These are phyloP conservation scores for Etheostoma spectabile DNA, from an alignment of 2,113 vertebrate species.

Conservation along the genomic window DNA sequence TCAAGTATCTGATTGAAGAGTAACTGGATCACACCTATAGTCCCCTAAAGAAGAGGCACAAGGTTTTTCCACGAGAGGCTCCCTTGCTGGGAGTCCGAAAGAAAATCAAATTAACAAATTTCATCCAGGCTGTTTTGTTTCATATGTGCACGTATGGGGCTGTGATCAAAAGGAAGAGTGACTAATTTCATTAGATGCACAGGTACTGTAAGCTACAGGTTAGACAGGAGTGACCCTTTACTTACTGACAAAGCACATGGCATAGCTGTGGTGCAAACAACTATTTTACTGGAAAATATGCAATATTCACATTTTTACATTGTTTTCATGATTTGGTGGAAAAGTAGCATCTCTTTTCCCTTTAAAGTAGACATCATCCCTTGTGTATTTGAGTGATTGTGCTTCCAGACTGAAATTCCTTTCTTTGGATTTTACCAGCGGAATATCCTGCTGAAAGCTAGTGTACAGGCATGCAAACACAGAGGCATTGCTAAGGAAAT, in stretches of 20 bases:
- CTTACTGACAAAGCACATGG: neutral
- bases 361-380: neutral
- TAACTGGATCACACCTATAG: constrained; percentile 24
- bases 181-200: constrained; percentile 6
- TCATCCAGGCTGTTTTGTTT: constrained; percentile 32
- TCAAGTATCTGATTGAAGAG: neutral
- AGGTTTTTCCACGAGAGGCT: constrained; percentile 11
- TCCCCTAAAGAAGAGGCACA: neutral
- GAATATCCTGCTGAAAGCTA: constrained; percentile 35
- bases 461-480: constrained; percentile 20
- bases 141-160: neutral
- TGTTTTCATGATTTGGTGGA: constrained; percentile 11
- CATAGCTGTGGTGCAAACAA: neutral
- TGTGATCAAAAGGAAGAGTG: neutral
- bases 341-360: neutral
- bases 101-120: constrained; percentile 47
- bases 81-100: constrained; percentile 3
- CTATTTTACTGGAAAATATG: constrained; percentile 6
- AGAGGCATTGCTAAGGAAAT: neutral
- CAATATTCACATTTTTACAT: neutral
- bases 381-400: constrained; percentile 1
- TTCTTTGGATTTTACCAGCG: constrained; percentile 25
- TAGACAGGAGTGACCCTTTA: constrained; percentile 10
- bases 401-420: constrained; percentile 33
- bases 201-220: neutral